Conservation (phyloP, 2,113 vertebrate species). For the Trogon surrucura region DNA sequence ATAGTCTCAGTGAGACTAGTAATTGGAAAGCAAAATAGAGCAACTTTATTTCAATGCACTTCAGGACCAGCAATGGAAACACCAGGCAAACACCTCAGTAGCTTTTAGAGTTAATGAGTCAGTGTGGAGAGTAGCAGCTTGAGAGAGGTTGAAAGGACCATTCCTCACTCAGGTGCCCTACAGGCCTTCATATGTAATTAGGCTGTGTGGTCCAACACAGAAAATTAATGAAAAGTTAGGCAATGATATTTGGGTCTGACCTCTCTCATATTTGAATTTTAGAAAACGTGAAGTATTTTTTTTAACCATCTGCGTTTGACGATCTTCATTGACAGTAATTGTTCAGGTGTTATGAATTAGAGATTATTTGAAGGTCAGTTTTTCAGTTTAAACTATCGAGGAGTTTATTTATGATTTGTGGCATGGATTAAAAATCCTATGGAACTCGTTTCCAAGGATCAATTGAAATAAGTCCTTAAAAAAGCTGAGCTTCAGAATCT, state of each 20-base stretch:
- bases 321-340: neutral
- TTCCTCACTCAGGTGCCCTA: neutral
- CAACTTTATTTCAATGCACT: neutral
- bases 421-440: neutral
- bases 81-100: neutral
- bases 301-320: neutral
- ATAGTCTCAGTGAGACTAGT: neutral
- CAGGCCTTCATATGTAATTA: neutral
- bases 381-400: neutral
- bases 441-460: neutral
- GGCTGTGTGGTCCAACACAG: neutral
- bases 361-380: neutral
- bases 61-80: neutral
- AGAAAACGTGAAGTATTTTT: neutral
- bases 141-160: neutral
- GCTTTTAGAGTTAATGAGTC: neutral
- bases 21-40: conserved; percentile 8
- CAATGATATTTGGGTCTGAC: accelerated
- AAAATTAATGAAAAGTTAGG: neutral
- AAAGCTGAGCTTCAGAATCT: neutral
- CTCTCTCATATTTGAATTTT: neutral
- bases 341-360: neutral
- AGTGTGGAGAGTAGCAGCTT: neutral
- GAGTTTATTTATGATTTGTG: neutral
- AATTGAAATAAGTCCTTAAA: neutral